Percentiles rank a stretch among this genome's conserved stretches.
These are phyloP conservation scores for Lycophotia porphyrea DNA, from an alignment of 2,888 invertebrate genomes.

Conservation along the genomic window DNA sequence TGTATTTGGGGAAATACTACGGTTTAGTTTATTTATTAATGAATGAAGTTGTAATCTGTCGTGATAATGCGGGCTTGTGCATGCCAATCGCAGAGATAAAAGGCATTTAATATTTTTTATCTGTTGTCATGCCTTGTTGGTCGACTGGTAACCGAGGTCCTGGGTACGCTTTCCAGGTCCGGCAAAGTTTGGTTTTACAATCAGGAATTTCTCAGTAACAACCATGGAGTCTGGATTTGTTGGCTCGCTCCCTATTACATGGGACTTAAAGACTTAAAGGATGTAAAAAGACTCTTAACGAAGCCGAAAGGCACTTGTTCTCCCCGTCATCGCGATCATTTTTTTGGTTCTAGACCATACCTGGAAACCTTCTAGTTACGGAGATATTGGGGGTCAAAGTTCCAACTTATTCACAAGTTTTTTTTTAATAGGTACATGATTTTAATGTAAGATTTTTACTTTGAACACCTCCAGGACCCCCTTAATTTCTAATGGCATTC, in stretches of 20 bases:
- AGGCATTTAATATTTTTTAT: background rate
- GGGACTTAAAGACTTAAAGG: too few relatives aligned
- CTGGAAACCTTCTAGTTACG: too few relatives aligned
- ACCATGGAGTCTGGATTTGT: background rate
- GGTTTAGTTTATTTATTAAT: conserved; percentile 2
- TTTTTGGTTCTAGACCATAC: too few relatives aligned
- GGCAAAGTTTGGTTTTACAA: background rate
- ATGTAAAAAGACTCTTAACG: too few relatives aligned
- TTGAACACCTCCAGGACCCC: too few relatives aligned
- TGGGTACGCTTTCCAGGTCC: background rate
- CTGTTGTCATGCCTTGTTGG: background rate
- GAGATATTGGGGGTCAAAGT: too few relatives aligned
- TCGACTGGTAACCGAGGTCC: background rate
- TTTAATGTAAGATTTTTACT: too few relatives aligned
- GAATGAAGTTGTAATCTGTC: background rate
- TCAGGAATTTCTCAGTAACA: background rate
- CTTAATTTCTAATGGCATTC: too few relatives aligned
- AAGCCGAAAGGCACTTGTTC: too few relatives aligned
- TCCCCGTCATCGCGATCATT: too few relatives aligned
- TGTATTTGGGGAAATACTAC: conserved; percentile 10
- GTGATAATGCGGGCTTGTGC: background rate
- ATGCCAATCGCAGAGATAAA: background rate
- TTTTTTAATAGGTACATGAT: too few relatives aligned
- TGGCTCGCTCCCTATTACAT: background rate
- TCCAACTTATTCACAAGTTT: too few relatives aligned